Base-by-base conservation (phyloP, 1,140 invertebrate genomes). In the Pseudachorutes palmiensis region DNA sequence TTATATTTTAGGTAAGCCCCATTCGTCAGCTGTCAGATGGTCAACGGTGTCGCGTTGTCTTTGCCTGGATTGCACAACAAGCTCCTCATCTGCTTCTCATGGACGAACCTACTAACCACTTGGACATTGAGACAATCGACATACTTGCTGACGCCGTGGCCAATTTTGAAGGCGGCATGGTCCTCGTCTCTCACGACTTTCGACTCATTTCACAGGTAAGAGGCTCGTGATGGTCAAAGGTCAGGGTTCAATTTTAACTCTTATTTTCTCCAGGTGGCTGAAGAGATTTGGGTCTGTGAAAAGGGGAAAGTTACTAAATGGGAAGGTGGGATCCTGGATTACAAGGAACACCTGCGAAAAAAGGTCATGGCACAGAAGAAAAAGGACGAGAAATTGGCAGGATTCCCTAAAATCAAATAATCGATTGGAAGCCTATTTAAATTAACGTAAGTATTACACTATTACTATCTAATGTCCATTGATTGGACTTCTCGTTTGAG, bases 51-150 rank as follows among this genome's bases (percentile, higher is more conserved):
- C 87, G 97, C 70, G 94, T 99, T 0, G 95, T 98, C 32, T 99
- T 99, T 81, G 96, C 97, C 2, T 99, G 85, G 86, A 73, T 87
- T 26, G 70, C 67, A 26, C 49, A 91, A 90, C 92, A 97, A 81
- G 87, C 86, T 30, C 96, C 96, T 2, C 95, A 98, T 82, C 80
- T 98, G 65, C 81, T 98, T 48, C 80, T 98, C 3, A 81, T 99
- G 30, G 96, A 98, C 79, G 96, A 99, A 85, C 97, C 96, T n/a
- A 30, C 49, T 14, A 59, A 65, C 32, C 63, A 71, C 36, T 70
- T 99, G 77, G 97, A 99, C 76, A 97, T 99, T 87, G 97, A 99
- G 81, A 98, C 95, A 0, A 99, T 99, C 70, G 97, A 99, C 80
- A 91, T 96, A 0, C 81, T 99, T 9, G 97, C 93, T 12, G 95